Base-by-base conservation (phyloP, 2,113 vertebrate genomes). In the Ranitomeya imitator region DNA sequence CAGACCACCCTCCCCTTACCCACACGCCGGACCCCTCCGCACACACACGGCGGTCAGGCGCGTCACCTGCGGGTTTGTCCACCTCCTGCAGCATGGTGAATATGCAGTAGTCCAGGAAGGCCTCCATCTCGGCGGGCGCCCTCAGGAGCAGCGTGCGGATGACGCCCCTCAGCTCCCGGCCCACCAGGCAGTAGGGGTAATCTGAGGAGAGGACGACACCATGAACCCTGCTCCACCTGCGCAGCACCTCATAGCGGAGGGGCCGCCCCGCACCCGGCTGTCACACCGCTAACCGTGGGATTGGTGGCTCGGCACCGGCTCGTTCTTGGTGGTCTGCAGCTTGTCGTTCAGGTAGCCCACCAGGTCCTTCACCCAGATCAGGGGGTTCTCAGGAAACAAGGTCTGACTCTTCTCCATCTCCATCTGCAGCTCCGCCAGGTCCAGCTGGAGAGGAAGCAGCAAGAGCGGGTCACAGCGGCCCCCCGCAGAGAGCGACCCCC, bases 301-400 rank as follows among this genome's bases (percentile, higher is more conserved):
- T 19, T 98, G 94, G 92, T 96, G 97, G 94, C 96, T 97, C 85
- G 99, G 96, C 0, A 95, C 95, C 65, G 98, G 96, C 85, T 99
- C 98, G 0, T 92, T 92, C 54, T 93, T 92, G 0, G 97, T 96
- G 0, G 94, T 95, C 0, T 97, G 96, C 79, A 99, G 95, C 63
- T 98, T 96, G 92, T 96, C 95, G 95, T 99, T 99, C 89, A 99
- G 97, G 91, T 98, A 99, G 14, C 98, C 95, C 0, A 98, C 98
- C 92, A 99, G 93, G 93, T 99, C 98, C 95, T 99, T 99, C 90
- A 98, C 91, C 98, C 98, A 99, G 69, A 99, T 96, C 0, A 96
- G 97, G 0, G 98, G 96, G 90, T 97, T 99, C 71, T 96, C 97
- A 0, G 97, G 95, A 90, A 99, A 99, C 86, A 99, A 79, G 0